phyloP scores from a whole-genome alignment of 2,888 invertebrate genomes.

The Papilio gigon region DNA sequence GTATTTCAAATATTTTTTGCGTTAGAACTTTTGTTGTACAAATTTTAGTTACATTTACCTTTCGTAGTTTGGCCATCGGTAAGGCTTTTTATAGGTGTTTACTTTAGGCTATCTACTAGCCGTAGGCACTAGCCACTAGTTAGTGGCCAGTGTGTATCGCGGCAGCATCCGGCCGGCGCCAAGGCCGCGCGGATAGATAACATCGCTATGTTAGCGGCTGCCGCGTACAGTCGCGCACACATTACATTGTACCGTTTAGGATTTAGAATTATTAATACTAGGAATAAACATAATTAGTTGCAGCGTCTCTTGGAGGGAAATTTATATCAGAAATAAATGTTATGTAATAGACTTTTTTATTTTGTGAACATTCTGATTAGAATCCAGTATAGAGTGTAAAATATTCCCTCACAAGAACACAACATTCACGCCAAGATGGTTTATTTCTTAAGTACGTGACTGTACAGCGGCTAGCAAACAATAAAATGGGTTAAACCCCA shows the following conservation, averaged over 20 bases:
- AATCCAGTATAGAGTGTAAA: too few relatives aligned
- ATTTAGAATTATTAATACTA: too few relatives aligned
- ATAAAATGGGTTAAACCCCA: conserved; percentile 66
- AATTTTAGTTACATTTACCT: too few relatives aligned
- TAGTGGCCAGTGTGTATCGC: conserved; percentile 46
- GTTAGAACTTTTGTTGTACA: too few relatives aligned
- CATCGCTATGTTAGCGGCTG: conserved; percentile 56
- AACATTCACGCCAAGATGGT: too few relatives aligned
- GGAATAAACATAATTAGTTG: neutral
- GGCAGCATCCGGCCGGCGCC: conserved; percentile 67
- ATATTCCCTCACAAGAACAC: too few relatives aligned
- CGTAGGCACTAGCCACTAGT: neutral
- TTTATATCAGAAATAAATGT: too few relatives aligned
- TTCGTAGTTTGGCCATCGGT: conserved; percentile 23
- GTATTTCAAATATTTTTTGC: too few relatives aligned
- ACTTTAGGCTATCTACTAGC: conserved; percentile 47
- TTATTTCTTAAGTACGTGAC: neutral
- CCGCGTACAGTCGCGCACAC: conserved; percentile 48
- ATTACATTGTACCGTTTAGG: neutral
- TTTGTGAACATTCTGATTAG: too few relatives aligned
- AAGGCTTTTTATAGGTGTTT: conserved; percentile 48
- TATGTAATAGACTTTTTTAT: too few relatives aligned
- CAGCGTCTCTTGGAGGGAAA: too few relatives aligned
- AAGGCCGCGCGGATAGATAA: conserved; percentile 68
- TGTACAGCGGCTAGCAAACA: conserved; percentile 59